Evolutionary conservation across 2,113 vertebrate genomes (phyloP), one percentile per base, ranked within the genome.

Genomic region (Nerophis ophidion): DNA sequence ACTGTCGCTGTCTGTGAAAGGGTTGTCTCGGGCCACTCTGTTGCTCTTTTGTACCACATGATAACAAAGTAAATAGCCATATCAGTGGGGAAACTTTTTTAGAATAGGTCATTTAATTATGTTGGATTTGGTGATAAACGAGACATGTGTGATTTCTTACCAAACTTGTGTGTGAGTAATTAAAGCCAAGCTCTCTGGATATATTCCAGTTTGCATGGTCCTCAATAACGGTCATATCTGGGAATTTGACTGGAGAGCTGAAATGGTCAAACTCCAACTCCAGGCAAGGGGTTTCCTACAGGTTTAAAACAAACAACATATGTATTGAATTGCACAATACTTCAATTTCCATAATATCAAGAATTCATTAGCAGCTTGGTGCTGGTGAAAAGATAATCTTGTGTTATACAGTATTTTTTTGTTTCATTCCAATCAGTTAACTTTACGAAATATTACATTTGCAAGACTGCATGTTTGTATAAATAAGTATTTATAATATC

Each of bases 251-350:
- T 47, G 95, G 94, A 71, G 91, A 93, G 79, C 94, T 97, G 84
- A 98, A 98, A 86, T 95, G 94, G 80, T 99, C 97, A 82, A 98
- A 98, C 87, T 99, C 97, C 87, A 99, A 83, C 83, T 99, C 96
- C 65, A 99, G 88, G 86, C 97, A 99, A 55, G 97, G 97, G 38
- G 97, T 99, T 95, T 99, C 97, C 97, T 99, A 78, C 17, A 35
- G 7, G 60, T 66, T 66, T 36, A 66, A 70, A 54, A 53, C 1
- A 35, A 15, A 36, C 13, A 6, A 13, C 7, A 8, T 56, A 51
- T 55, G 70, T 61, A 69, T 44, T 44, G 40, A 44, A 12, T 26
- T 26, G 40, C 4, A 12, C 12, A 4, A 44, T 44, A 11, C 10
- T 26, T 26, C 4, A 26, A 11, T 44, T 4, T 44, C 11, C 10